Evolutionary conservation across 2,797 vertebrate genomes (phyloP).

Genomic region (Lithobates pipiens): DNA sequence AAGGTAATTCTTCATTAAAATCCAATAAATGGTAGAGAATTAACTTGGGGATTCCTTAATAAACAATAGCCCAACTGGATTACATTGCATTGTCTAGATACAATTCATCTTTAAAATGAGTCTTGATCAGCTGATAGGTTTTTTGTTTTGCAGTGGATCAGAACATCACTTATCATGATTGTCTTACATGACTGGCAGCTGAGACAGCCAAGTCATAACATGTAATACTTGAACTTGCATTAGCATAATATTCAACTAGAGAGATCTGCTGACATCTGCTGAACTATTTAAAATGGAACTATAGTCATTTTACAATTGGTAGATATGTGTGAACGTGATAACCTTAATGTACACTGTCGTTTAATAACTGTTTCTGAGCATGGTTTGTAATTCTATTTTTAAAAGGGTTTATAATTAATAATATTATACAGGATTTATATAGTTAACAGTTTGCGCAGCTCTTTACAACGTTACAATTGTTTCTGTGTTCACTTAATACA

Average conservation of each 20-base stretch:
- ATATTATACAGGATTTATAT: too few species aligned
- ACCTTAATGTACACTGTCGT: background rate
- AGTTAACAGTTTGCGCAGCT: too few species aligned
- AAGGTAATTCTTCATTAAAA: background rate
- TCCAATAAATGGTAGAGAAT: background rate
- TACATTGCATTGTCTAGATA: background rate
- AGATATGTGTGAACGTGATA: background rate
- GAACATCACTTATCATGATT: background rate
- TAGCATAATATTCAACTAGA: background rate
- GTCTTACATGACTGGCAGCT: background rate
- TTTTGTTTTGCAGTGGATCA: background rate
- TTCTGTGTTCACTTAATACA: too few species aligned
- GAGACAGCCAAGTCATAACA: background rate
- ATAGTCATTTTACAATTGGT: background rate
- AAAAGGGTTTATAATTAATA: too few species aligned
- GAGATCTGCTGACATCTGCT: background rate
- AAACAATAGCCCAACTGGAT: too few species aligned
- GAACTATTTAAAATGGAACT: background rate
- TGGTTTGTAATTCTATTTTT: too few species aligned
- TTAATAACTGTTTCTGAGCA: background rate
- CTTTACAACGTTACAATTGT: too few species aligned
- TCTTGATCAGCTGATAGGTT: background rate
- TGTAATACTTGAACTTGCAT: background rate
- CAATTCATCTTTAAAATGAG: background rate
- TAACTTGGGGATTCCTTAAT: too few species aligned